These are phyloP conservation scores for Boulengeromyrus knoepffleri DNA, from an alignment of 2,113 vertebrate genomes.

Conservation along the genomic window DNA sequence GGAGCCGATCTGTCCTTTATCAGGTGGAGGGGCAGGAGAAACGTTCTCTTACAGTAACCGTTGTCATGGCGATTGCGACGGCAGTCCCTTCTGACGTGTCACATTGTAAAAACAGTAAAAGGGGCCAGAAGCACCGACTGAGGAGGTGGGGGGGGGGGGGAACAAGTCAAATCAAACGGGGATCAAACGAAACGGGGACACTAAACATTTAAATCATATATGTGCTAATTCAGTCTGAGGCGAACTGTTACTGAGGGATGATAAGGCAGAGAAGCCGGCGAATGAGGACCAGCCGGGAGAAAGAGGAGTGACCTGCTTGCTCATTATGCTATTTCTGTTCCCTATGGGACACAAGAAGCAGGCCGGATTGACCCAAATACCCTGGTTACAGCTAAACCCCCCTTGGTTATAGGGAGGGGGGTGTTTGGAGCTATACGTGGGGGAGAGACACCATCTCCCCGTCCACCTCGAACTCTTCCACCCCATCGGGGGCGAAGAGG, in stretches of 20 bases:
- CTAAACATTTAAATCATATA: not conserved
- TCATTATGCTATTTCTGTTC: not conserved
- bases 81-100: not conserved
- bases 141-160: not conserved
- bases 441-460: slow-evolving; percentile 82
- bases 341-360: not conserved
- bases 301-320: not conserved
- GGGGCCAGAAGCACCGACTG: not conserved
- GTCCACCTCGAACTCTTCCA: slow-evolving; percentile 86
- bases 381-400: not conserved
- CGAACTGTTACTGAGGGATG: not conserved
- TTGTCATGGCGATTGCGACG: not conserved
- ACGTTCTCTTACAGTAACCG: not conserved
- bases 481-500: slow-evolving; percentile 82
- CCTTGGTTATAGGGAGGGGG: not conserved
- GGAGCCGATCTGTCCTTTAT: not conserved
- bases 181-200: not conserved
- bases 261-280: not conserved
- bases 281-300: not conserved
- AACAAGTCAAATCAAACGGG: not conserved
- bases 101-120: not conserved
- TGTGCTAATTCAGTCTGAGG: not conserved
- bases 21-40: not conserved
- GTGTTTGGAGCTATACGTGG: slow-evolving; percentile 66
- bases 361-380: not conserved